Evolutionary conservation across 2,888 invertebrate species (phyloP).

Genomic region (Boloria euphrosyne): DNA sequence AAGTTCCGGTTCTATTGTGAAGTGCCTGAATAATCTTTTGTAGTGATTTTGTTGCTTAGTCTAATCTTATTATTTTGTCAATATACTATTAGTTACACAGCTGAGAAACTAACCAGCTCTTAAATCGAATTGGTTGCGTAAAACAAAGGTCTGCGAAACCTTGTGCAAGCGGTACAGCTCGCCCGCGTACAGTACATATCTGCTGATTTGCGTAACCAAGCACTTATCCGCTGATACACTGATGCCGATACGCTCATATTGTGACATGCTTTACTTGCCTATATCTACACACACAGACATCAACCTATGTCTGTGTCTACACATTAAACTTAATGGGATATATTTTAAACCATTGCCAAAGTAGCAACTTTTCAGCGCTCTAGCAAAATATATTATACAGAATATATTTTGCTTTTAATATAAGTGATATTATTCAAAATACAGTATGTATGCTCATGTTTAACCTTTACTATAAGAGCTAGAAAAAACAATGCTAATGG

Average conservation of each 20-base stretch:
- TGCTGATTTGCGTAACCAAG: slow-evolving; percentile 81
- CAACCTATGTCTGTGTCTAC: slow-evolving; percentile 50
- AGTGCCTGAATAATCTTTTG: background rate
- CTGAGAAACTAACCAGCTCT: slow-evolving; percentile 78
- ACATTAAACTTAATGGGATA: slow-evolving; percentile 8
- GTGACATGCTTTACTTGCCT: slow-evolving; percentile 73
- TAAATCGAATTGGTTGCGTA: slow-evolving; percentile 81
- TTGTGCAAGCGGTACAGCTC: slow-evolving; percentile 80
- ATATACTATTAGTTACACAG: slow-evolving; percentile 44
- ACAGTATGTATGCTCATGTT: no score
- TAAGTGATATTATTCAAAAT: no score
- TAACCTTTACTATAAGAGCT: background rate
- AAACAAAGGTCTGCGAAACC: slow-evolving; percentile 82
- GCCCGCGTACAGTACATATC: slow-evolving; percentile 76
- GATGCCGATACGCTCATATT: slow-evolving; percentile 60
- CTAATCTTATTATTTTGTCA: background rate
- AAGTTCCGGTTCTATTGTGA: slow-evolving; percentile 42
- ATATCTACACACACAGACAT: no score
- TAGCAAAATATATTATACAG: slow-evolving; percentile 40
- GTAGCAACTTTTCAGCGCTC: background rate
- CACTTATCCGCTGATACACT: slow-evolving; percentile 78
- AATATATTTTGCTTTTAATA: no score
- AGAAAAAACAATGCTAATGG: background rate
- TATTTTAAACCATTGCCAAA: background rate
- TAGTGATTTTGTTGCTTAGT: background rate